These are phyloP conservation scores for Piscicola geometra DNA, from an alignment of 2,888 invertebrate species.

Conservation along the genomic window DNA sequence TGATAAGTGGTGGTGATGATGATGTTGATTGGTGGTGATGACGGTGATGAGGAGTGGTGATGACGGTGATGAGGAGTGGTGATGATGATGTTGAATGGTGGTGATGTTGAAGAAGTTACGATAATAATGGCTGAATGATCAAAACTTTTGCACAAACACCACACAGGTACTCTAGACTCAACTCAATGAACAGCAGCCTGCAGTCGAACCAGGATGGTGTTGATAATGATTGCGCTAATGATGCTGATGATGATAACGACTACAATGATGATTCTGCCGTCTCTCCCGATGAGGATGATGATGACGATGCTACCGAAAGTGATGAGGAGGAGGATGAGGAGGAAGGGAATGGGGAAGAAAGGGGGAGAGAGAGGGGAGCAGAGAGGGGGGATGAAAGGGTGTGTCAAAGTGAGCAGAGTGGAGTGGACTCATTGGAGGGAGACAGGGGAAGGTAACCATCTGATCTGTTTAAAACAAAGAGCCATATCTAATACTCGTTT, in stretches of 20 bases:
- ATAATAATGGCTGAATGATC: too few species aligned
- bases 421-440: too few species aligned
- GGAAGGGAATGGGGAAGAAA: neutral
- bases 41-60: too few species aligned
- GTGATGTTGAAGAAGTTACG: too few species aligned
- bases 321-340: neutral
- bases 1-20: too few species aligned
- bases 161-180: constrained; percentile 40
- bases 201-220: constrained; percentile 32
- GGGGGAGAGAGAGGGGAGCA: neutral
- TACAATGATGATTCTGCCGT: constrained; percentile 30
- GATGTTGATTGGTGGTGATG: too few species aligned
- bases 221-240: constrained; percentile 31
- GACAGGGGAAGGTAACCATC: too few species aligned
- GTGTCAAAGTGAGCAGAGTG: too few species aligned
- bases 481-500: too few species aligned
- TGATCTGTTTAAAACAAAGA: too few species aligned
- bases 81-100: too few species aligned
- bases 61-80: too few species aligned
- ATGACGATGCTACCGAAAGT: neutral
- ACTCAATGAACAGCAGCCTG: constrained; percentile 38
- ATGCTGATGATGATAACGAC: constrained; percentile 21
- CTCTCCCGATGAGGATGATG: neutral
- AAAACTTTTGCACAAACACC: constrained; percentile 14
- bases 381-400: neutral